These are phyloP conservation scores for Epizoanthus ramosus DNA, from an alignment of 92 coral and sea anemone genomes.

Conservation along the genomic window DNA sequence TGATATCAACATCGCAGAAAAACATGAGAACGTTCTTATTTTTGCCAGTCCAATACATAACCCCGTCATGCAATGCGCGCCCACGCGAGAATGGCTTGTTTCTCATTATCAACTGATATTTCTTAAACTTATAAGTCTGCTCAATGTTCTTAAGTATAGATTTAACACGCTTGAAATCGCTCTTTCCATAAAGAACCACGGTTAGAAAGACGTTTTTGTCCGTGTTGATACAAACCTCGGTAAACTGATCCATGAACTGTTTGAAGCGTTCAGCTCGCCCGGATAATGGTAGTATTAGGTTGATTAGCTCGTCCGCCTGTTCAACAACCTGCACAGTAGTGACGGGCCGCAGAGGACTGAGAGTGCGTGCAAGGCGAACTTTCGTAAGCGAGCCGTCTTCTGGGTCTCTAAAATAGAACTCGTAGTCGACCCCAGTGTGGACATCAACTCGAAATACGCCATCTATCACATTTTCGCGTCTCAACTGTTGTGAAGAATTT, in stretches of 20 bases:
- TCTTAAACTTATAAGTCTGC: conserved; percentile 62
- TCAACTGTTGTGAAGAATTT: conserved; percentile 59
- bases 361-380: conserved; percentile 56
- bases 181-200: conserved; percentile 82
- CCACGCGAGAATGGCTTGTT: conserved; percentile 84
- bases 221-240: conserved; percentile 74
- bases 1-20: conserved; percentile 92
- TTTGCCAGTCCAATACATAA: conserved; percentile 72
- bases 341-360: conserved; percentile 49
- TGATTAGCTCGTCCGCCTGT: conserved; percentile 61
- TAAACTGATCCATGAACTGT: conserved; percentile 77
- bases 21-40: conserved; percentile 78
- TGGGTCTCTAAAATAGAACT: conserved; percentile 65
- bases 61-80: conserved; percentile 90
- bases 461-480: conserved; percentile 62
- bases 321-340: conserved; percentile 12
- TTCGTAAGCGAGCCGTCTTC: conserved; percentile 28
- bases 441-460: conserved; percentile 82
- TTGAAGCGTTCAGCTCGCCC: conserved; percentile 86
- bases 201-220: conserved; percentile 84
- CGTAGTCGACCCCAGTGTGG: conserved; percentile 81
- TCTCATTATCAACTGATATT: conserved; percentile 78
- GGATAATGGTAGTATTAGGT: conserved; percentile 78
- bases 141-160: conserved; percentile 68
- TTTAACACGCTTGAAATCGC: conserved; percentile 71